phyloP scores from a whole-genome alignment of 1,140 invertebrate genomes.

The Drosophila miranda region DNA sequence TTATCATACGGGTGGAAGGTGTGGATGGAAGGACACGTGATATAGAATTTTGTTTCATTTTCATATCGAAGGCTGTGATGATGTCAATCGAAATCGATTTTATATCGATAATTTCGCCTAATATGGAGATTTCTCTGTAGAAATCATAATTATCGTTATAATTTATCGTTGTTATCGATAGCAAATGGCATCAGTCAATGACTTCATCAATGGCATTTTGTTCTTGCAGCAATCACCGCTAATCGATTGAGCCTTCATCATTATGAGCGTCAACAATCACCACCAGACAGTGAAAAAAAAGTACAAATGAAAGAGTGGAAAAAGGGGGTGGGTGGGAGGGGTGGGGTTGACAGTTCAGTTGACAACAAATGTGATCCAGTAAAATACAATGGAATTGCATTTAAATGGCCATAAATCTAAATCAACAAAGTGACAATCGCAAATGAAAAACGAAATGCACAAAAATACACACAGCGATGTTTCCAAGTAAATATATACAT shows the following conservation, averaged over 20 bases:
- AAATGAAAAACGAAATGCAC: conserved; percentile 45
- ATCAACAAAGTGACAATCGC: conserved; percentile 64
- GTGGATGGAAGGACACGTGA: neutral
- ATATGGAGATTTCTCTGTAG: too few species aligned
- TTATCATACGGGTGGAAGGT: too few species aligned
- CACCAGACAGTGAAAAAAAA: conserved; percentile 7
- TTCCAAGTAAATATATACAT: conserved; percentile 14
- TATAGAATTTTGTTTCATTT: neutral
- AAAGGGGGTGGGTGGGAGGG: too few species aligned
- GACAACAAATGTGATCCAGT: conserved; percentile 31
- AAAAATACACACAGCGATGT: conserved; percentile 11
- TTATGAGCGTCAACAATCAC: conserved; percentile 5
- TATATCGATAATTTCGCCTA: too few species aligned
- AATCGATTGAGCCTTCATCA: conserved; percentile 33
- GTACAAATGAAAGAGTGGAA: neutral
- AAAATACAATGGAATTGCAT: conserved; percentile 72
- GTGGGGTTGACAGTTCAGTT: conserved; percentile 7
- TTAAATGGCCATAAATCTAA: conserved; percentile 73
- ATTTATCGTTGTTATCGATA: too few species aligned
- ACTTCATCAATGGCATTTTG: conserved; percentile 4
- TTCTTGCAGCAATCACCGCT: conserved; percentile 14
- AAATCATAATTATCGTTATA: too few species aligned
- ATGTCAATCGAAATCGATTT: neutral
- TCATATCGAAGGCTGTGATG: neutral
- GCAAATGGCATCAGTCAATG: neutral